Percentiles rank a stretch among this genome's conserved stretches.
phyloP scores from a whole-genome alignment of 2,113 vertebrate genomes.

The Peromyscus leucopus region DNA sequence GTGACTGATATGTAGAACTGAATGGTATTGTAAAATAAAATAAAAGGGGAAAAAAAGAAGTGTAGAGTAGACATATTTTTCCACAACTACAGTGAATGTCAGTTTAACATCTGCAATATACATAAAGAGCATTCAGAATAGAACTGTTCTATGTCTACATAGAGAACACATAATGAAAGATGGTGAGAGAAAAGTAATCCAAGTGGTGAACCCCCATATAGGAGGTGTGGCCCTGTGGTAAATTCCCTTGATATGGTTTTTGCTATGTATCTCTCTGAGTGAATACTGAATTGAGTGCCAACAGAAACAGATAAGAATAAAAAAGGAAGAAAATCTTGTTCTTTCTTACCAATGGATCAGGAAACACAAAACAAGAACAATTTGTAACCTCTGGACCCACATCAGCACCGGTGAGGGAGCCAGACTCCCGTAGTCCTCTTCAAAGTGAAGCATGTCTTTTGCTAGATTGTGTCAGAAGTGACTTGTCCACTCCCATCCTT shows the following conservation, averaged over 20 bases:
- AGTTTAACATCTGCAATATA: background rate
- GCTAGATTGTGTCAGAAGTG: background rate
- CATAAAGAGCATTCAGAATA: background rate
- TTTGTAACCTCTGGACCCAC: background rate
- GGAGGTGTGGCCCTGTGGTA: background rate
- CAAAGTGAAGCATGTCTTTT: background rate
- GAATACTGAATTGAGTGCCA: background rate
- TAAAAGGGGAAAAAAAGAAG: background rate
- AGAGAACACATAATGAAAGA: background rate
- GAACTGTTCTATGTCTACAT: background rate
- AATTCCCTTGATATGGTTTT: background rate
- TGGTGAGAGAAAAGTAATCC: background rate
- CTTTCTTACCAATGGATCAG: background rate
- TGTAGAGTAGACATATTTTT: background rate
- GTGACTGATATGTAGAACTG: too few species aligned
- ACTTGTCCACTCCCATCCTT: background rate
- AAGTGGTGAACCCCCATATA: background rate
- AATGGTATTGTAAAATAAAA: too few species aligned
- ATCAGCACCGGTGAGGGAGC: background rate
- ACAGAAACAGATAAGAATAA: background rate
- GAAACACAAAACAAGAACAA: background rate
- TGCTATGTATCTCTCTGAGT: background rate
- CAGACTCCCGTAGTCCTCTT: background rate
- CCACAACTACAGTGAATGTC: background rate
- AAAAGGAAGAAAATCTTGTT: background rate